These are phyloP conservation scores for Heterocephalus glaber DNA, from an alignment of 2,113 vertebrate species.

Conservation along the genomic window DNA sequence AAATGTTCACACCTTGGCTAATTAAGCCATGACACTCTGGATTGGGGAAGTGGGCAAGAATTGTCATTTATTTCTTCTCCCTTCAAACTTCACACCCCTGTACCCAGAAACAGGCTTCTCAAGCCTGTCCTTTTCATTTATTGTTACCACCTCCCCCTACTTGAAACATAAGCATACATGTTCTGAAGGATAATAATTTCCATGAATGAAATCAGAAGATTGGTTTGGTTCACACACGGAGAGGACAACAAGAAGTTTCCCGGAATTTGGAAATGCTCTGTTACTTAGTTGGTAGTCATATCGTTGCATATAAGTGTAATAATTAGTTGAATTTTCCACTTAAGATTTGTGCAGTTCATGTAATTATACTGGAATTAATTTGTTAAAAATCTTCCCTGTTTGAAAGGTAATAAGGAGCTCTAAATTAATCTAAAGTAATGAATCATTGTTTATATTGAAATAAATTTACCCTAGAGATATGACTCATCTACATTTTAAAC, in stretches of 20 bases:
- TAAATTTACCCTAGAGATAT: background rate
- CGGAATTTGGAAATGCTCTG: background rate
- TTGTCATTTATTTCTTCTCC: background rate
- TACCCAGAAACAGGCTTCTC: background rate
- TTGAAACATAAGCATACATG: background rate
- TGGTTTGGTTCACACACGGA: background rate
- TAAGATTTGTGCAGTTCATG: background rate
- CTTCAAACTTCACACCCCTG: background rate
- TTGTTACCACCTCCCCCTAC: background rate
- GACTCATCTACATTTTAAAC: conserved; percentile 4
- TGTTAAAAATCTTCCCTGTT: background rate
- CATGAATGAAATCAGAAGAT: background rate
- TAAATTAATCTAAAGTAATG: background rate
- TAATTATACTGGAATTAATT: background rate
- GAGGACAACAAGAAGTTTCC: background rate
- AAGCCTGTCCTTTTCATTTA: background rate
- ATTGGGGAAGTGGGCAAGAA: background rate
- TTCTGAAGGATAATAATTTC: background rate
- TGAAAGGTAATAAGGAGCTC: background rate
- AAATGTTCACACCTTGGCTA: conserved; percentile 29
- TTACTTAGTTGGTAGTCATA: background rate
- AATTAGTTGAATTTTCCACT: background rate
- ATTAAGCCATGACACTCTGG: background rate
- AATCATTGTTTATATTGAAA: background rate
- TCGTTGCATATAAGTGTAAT: background rate